These are phyloP conservation scores for Drosophila orosa DNA, from an alignment of 1,140 invertebrate genomes.

Conservation along the genomic window DNA sequence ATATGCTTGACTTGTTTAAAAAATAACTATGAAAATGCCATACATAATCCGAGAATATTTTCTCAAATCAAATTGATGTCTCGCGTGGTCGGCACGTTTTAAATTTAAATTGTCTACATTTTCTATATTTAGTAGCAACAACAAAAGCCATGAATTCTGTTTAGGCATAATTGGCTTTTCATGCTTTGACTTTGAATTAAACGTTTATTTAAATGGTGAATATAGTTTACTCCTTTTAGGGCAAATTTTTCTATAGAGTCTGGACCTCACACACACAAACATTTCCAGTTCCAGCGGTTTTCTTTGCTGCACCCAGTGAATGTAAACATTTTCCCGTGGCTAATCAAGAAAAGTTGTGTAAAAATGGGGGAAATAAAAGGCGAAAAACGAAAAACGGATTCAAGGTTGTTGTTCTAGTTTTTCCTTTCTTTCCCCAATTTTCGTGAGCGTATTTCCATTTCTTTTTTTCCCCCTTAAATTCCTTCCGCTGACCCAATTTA, in stretches of 20 bases:
- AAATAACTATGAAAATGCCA: constrained; percentile 63
- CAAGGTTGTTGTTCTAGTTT: constrained; percentile 49
- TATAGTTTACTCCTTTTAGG: constrained; percentile 10
- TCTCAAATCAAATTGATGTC: constrained; percentile 28
- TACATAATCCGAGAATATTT: constrained; percentile 38
- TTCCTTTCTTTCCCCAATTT: not conserved
- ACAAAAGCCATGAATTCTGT: not conserved
- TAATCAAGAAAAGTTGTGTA: constrained; percentile 47
- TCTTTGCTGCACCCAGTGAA: constrained; percentile 4
- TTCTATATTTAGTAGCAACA: constrained; percentile 12
- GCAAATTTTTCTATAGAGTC: constrained; percentile 12
- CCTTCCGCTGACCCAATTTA: constrained; percentile 32
- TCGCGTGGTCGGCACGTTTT: constrained; percentile 74
- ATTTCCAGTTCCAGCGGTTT: constrained; percentile 21
- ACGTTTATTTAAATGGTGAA: constrained; percentile 10
- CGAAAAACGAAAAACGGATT: constrained; percentile 34
- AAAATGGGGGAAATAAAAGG: constrained; percentile 19
- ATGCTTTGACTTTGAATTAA: constrained; percentile 21
- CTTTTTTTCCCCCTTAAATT: not conserved
- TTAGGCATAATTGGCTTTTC: constrained; percentile 28
- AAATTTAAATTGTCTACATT: constrained; percentile 9
- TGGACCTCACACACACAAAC: not conserved
- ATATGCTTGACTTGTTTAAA: constrained; percentile 55
- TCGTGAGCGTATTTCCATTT: constrained; percentile 36
- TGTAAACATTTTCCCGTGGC: constrained; percentile 44